These are phyloP conservation scores for Acinonyx jubatus DNA, from an alignment of 2,113 vertebrate species.

Conservation along the genomic window DNA sequence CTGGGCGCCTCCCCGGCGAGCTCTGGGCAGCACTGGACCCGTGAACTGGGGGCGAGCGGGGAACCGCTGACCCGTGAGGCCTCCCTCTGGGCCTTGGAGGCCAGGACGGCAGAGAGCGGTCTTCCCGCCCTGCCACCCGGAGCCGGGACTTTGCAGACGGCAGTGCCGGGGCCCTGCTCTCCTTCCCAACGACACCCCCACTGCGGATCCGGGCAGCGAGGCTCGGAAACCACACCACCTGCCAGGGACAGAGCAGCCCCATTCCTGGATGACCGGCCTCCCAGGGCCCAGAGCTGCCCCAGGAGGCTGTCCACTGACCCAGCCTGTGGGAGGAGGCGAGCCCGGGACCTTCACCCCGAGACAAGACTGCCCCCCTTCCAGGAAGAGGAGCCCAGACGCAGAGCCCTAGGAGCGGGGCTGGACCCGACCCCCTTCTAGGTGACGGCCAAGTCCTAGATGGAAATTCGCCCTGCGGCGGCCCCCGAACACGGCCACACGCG, in stretches of 20 bases:
- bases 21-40: not conserved
- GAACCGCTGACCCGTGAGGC: not conserved
- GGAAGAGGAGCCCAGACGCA: fast-evolving
- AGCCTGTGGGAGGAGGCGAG: fast-evolving
- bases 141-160: not conserved
- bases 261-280: not conserved
- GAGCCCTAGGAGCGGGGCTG: not conserved
- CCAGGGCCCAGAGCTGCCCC: not conserved
- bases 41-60: fast-evolving
- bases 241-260: fast-evolving
- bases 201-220: not conserved
- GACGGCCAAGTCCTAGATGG: not conserved
- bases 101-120: not conserved
- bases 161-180: fast-evolving
- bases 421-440: not conserved
- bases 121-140: not conserved
- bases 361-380: not conserved
- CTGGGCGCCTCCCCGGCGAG: not conserved
- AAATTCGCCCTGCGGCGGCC: not conserved
- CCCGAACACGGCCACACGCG: not conserved
- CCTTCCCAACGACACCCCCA: not conserved
- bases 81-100: not conserved
- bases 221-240: fast-evolving
- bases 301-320: fast-evolving
- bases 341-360: not conserved